These are phyloP conservation scores for Lepus townsendii DNA, from an alignment of 2,797 vertebrate genomes.

Conservation along the genomic window DNA sequence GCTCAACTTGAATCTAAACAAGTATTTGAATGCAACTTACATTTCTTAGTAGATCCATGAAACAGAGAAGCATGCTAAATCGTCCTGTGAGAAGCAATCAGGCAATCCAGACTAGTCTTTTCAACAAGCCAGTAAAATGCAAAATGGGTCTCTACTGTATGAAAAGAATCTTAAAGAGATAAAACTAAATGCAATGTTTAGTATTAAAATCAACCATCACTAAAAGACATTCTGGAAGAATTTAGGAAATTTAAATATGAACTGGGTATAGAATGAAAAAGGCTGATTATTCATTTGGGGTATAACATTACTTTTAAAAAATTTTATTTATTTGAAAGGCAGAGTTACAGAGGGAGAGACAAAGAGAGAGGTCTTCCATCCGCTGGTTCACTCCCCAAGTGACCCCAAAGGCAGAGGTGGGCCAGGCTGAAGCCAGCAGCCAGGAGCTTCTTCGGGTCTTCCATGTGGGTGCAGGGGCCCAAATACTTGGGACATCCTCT, in stretches of 20 bases:
- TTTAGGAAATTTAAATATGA: background rate
- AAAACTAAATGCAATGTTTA: background rate
- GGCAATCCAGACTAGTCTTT: slow-evolving; percentile 38
- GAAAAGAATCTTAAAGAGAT: background rate
- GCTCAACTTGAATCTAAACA: background rate
- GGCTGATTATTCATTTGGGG: slow-evolving; percentile 23
- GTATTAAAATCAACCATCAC: background rate
- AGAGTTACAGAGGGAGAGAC: no score
- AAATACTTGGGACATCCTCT: no score
- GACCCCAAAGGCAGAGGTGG: no score
- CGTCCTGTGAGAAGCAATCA: background rate
- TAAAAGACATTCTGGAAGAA: slow-evolving; percentile 24
- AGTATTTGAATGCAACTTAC: slow-evolving; percentile 43
- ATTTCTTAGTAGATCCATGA: slow-evolving; percentile 39
- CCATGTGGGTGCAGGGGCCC: no score
- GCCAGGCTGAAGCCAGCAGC: no score
- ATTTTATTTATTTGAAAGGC: no score
- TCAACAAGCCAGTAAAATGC: background rate
- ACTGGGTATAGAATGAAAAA: background rate
- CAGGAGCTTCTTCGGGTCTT: no score
- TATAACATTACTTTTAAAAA: background rate
- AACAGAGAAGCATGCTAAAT: background rate
- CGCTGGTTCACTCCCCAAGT: no score
- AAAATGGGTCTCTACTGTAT: background rate
- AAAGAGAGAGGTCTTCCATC: no score